Evolutionary conservation across 2,888 invertebrate genomes (phyloP), one percentile per base, ranked within the genome.

Genomic region (Ptilodon capucinus): DNA sequence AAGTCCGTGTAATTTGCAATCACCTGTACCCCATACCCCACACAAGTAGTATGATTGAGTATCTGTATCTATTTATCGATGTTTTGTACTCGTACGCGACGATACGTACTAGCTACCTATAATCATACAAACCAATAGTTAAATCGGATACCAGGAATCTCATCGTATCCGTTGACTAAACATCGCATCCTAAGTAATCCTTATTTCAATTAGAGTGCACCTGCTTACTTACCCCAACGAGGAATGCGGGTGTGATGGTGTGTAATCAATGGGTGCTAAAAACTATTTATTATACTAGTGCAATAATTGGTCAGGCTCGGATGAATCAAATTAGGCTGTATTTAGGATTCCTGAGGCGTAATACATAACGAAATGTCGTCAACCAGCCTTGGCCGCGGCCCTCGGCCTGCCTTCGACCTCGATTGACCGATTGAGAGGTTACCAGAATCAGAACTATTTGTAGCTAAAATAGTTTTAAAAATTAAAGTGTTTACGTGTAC

Each of bases 381-480:
- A 62, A 57, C 57, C 64, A 62, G 60, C 67, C 62, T 62, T 64
- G 64, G 62, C 62, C 65, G 48, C 64, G 64, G 53, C 65, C 65
- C 55, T 66, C 55, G 43, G 48, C 46, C 28, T 47, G 40, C 44
- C 40, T 60, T 52, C 50, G 58, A 56, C 64, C 64, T 65, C 63
- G 60, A 55, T 57, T 43, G 44, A 52, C 48, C 50, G 55, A 54
- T 60, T 47, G 57, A 57, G 40, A 48, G 54, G 47, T 60, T 48
- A 51, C 11, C 40, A 30, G n/a, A 40, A 30, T 13, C 35, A 16
- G 32, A 40, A 36, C 18, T 18, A 18, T 18, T 9, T 11, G 14
- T 17, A 36, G 18, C n/a, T 18, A 36, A 36, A 17, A n/a, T 14
- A 28, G 11, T n/a, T 28, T 28, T n/a, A 21, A 6, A 28, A 28